phyloP scores from a whole-genome alignment of 2,113 vertebrate species.

The Malurus melanocephalus region DNA sequence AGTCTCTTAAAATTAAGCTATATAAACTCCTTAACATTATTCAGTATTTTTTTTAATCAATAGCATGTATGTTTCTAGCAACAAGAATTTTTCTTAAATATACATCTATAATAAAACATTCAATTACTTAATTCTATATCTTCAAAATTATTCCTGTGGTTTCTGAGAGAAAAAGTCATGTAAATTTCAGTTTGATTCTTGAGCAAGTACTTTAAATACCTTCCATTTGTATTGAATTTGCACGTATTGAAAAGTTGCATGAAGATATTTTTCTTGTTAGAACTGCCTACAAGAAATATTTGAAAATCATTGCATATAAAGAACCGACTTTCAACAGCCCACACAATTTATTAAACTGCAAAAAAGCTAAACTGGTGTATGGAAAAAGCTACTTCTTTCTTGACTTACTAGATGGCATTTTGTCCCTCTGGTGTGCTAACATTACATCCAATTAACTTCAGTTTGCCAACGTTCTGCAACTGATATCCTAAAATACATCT shows the following conservation, averaged over 20 bases:
- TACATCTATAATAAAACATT: not conserved
- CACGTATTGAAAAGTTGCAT: not conserved
- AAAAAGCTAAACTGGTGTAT: not conserved
- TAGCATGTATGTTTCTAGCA: accelerated
- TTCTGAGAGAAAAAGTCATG: not conserved
- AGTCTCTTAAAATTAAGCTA: not conserved
- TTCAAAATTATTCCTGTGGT: not conserved
- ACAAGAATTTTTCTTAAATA: not conserved
- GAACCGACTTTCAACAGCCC: not conserved
- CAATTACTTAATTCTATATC: not conserved
- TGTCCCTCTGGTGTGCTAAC: not conserved
- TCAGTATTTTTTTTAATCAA: not conserved
- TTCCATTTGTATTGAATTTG: not conserved
- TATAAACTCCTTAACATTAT: not conserved
- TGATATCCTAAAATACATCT: not conserved
- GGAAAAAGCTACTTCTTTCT: not conserved
- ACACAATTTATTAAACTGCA: not conserved
- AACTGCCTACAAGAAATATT: not conserved
- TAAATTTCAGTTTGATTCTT: not conserved
- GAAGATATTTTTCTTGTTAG: not conserved
- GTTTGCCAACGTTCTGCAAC: not conserved
- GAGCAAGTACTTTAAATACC: not conserved
- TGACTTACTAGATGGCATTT: not conserved
- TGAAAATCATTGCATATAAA: not conserved
- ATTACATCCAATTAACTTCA: not conserved